Evolutionary conservation across 2,888 invertebrate species (phyloP), one percentile per base, ranked within the genome.

Genomic region (Tuberolachnus salignus): DNA sequence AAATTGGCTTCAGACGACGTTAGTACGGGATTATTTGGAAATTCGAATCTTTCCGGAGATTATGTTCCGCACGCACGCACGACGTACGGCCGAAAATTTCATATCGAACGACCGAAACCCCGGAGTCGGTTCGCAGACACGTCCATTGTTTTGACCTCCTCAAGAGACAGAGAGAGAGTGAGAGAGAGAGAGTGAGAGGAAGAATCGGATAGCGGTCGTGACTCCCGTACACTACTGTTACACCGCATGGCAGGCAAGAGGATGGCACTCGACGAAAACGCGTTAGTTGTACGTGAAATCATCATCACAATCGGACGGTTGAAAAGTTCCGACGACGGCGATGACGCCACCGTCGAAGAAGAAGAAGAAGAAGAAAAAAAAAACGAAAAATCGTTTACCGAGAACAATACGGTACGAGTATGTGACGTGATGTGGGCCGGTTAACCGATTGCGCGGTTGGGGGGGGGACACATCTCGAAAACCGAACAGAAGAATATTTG

Each of bases 141-240:
- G 51, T 3, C 73, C 26, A 73, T 73, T 73, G 73, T 73, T 63
- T 73, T 63, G 73, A 51, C 51, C 51, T 73, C 73, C 59, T 73
- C 73, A 51, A 26, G 51, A 51, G 51, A 51, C 63, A 53, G 34
- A 34, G 3, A 6, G 3, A 34, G 34, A 34, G 3, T 4, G 34
- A 34, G 3, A 34, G 34, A 34, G 34, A 34, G 3, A 34, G 3
- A 34, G n/a, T n/a, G n/a, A n/a, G n/a, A n/a, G n/a, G n/a, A n/a
- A n/a, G n/a, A n/a, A n/a, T n/a, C n/a, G n/a, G n/a, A n/a, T n/a
- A n/a, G n/a, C n/a, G 34, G 6, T 34, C 72, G 53, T 74, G 63
- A 74, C 53, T 53, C 4, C 4, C 49, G 63, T 19, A 71, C 64
- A n/a, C 21, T n/a, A n/a, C n/a, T n/a, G n/a, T n/a, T n/a, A n/a